Base-by-base conservation (phyloP, 2,888 invertebrate genomes). In the Drosophila affinis region DNA sequence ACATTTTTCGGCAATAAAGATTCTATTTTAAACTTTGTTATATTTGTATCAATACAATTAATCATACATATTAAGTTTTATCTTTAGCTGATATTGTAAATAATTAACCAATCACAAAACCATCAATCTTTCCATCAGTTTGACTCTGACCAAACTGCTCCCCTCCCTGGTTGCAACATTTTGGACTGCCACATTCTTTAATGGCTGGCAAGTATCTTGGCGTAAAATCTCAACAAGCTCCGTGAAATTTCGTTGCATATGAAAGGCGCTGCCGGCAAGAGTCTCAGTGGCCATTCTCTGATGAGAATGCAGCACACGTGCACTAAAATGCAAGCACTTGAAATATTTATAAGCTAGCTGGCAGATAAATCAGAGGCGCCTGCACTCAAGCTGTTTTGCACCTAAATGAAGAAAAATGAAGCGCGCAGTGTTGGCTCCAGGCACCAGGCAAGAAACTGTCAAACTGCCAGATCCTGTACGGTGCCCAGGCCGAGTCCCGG, bases 281-380 rank as follows among this genome's bases (percentile, higher is more conserved):
- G 46, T 47, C 46, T 46, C 39, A 3, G 3, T 49, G 49, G 53
- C 64, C 75, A 71, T 2, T 18, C 18, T 18, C 72, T 83, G 87
- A 82, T 78, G 79, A 87, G 78, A 87, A 87, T 87, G 88, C 77
- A 63, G 72, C 88, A 87, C 87, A 85, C 87, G 88, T 85, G 88
- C 81, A 83, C 63, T 63, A 87, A 88, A 85, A 83, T 85, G 87
- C 88, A 84, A 73, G 81, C 75, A 84, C 87, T 88, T 87, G 79
- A 83, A 85, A 87, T 85, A 85, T 85, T 88, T 84, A 85, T 88
- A 84, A 87, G 87, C 75, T 76, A 61, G 65, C 77, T 73, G 76
- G 72, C 52, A 83, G 74, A 88, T 88, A 85, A 87, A 85, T 85
- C 85, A 87, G 76, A 65, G 74, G 60, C 73, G 54, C 62, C 67